Evolutionary conservation across 2,888 invertebrate genomes (phyloP), one percentile per base, ranked within the genome.

Genomic region (Pterostichus madidus): DNA sequence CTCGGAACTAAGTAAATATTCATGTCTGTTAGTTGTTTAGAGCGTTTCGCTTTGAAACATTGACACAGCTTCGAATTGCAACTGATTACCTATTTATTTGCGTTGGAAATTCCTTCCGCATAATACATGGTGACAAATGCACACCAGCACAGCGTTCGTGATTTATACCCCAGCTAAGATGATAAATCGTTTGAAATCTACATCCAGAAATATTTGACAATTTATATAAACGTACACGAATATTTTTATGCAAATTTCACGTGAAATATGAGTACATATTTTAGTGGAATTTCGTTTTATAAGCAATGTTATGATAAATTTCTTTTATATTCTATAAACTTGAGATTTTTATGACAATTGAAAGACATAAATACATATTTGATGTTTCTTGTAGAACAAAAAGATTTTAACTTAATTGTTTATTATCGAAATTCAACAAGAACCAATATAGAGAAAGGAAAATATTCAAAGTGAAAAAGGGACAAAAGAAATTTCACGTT

Each of bases 11-110:
- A 32, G 32, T 68, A 80, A 80, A 80, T 80, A 80, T 80, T 80
- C 80, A 80, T 80, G 80, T 32, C 39, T 79, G 39, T 61, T 56
- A 76, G 76, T 64, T 76, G 76, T 56, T 39, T 46, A 61, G 44
- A 59, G 46, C 8, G 49, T 17, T 24, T 8, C 44, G 44, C 59
- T 24, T 64, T 61, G 59, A 64, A 79, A 59, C 59, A 80, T 52
- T 44, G 59, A 44, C 77, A 59, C 24, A 17, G n/a, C 35, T 56
- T 46, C 32, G 76, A 56, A 56, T 77, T 59, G 59, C 52, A 77
- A 44, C 77, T 77, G 59, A 77, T 77, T 77, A 77, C 59, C 44
- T 59, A 77, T 77, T 77, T 77, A 77, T 77, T 59, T 77, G 35
- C 11, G 44, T 44, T 59, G 44, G 24, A 59, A 53, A 46, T 77